Percentiles rank a stretch among this genome's conserved stretches.
phyloP scores from a whole-genome alignment of 2,888 invertebrate species.

The Sisyra nigra region DNA sequence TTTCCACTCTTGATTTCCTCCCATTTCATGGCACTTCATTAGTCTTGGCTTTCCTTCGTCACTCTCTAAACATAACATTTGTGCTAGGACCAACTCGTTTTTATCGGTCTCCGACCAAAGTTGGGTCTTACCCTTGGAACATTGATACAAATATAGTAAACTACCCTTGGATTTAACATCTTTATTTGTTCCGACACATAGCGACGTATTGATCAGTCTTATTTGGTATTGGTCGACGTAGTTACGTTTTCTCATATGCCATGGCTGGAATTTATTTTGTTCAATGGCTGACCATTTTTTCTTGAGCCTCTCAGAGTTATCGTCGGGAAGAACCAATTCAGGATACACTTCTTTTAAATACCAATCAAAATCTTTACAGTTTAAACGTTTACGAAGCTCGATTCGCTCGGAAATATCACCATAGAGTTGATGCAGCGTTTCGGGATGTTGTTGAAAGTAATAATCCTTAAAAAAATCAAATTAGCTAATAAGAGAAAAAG shows the following conservation, averaged over 20 bases:
- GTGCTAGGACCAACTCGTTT: constrained; percentile 67
- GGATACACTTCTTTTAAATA: constrained; percentile 76
- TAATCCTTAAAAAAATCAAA: constrained; percentile 42
- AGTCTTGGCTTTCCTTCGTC: constrained; percentile 45
- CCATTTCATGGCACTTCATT: constrained; percentile 85
- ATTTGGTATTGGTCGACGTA: constrained; percentile 59
- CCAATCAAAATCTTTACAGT: constrained; percentile 77
- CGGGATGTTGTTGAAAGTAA: constrained; percentile 50
- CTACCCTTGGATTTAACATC: constrained; percentile 66
- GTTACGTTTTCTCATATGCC: constrained; percentile 67
- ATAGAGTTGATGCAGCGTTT: constrained; percentile 39
- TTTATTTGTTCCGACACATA: constrained; percentile 67
- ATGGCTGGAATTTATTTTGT: constrained; percentile 55
- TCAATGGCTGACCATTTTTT: constrained; percentile 43
- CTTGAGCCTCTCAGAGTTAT: constrained; percentile 35
- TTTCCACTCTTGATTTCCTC: constrained; percentile 85
- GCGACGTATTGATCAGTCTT: constrained; percentile 47
- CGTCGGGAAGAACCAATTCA: constrained; percentile 50
- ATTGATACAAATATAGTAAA: constrained; percentile 50
- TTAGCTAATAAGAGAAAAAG: not conserved
- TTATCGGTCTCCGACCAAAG: constrained; percentile 76
- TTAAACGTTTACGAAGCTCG: constrained; percentile 50
- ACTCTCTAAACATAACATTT: constrained; percentile 73
- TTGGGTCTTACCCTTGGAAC: constrained; percentile 51
- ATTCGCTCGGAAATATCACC: constrained; percentile 70